Percentiles rank a stretch among this genome's conserved stretches.
Evolutionary conservation across 2,113 vertebrate genomes (phyloP).

Genomic region (Rissa tridactyla): DNA sequence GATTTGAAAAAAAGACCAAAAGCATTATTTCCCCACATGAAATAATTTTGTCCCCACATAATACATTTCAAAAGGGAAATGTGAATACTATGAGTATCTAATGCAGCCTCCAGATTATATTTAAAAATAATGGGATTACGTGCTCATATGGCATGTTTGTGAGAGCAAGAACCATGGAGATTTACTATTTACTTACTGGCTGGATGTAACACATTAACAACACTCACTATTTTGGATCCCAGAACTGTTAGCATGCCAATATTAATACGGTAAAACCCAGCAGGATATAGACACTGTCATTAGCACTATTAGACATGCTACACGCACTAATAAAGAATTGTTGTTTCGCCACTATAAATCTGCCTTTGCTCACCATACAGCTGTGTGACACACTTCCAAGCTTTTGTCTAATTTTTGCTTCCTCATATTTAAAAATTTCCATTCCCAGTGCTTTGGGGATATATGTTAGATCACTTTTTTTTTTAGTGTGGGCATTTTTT

Average conservation of each 20-base stretch:
- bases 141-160: neutral
- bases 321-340: neutral
- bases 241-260: neutral
- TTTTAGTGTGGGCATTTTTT: too few species aligned
- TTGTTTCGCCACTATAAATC: neutral
- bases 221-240: neutral
- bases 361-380: neutral
- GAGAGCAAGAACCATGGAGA: neutral
- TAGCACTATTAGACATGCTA: neutral
- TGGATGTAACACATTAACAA: neutral
- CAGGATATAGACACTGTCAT: neutral
- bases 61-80: conserved; percentile 6
- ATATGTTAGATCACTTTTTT: neutral
- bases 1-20: neutral
- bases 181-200: neutral
- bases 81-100: neutral
- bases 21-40: neutral
- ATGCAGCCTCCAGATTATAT: neutral
- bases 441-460: neutral
- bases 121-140: neutral
- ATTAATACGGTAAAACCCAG: neutral
- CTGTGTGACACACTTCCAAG: neutral
- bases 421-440: neutral
- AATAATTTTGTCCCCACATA: neutral
- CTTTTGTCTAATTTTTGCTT: neutral